Evolutionary conservation across 2,113 vertebrate genomes (phyloP), one percentile per base, ranked within the genome.

Genomic region (Irena cyanogastra): DNA sequence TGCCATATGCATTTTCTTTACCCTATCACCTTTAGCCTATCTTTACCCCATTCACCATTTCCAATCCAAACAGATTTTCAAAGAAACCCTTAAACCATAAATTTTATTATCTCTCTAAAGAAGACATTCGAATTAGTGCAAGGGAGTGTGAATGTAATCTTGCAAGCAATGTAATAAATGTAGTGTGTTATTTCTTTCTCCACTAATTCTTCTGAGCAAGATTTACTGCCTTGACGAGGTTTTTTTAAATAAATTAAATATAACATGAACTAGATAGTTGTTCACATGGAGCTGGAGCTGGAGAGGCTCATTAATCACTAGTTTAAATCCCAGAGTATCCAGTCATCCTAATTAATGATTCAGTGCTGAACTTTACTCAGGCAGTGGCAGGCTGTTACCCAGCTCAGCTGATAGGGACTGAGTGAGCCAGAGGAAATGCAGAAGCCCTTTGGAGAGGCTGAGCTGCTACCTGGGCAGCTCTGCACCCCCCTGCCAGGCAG

Each of bases 251-350:
- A 97, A 95, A 95, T 97, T 97, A 94, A 95, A 95, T 89, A 83
- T 83, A 96, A 90, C 83, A 81, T 79, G 88, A 96, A 78, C 94
- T 97, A 93, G 82, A 91, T 94, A 95, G 89, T 90, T 95, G 90
- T 56, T 95, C 90, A 90, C 45, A 94, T 39, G 71, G 87, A 94
- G 52, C 86, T 78, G 57, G 83, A 95, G 37, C 10, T 96, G 87
- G 94, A 96, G 95, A 96, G 89, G 85, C 85, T 97, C 97, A 95
- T 98, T 98, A 98, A 97, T 97, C 95, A 97, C 89, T 88, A 23
- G 69, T 94, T 97, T 95, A 97, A 97, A 97, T 96, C 83, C 83
- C 96, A 88, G 69, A 53, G 64, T 95, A 91, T 95, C 94, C 72
- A 94, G 90, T 79, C 95, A 96, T 93, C 84, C 93, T 97, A 97